Percentiles rank a stretch among this genome's conserved stretches.
Conservation (phyloP, 2,888 invertebrate genomes). For the Homarus gammarus region DNA sequence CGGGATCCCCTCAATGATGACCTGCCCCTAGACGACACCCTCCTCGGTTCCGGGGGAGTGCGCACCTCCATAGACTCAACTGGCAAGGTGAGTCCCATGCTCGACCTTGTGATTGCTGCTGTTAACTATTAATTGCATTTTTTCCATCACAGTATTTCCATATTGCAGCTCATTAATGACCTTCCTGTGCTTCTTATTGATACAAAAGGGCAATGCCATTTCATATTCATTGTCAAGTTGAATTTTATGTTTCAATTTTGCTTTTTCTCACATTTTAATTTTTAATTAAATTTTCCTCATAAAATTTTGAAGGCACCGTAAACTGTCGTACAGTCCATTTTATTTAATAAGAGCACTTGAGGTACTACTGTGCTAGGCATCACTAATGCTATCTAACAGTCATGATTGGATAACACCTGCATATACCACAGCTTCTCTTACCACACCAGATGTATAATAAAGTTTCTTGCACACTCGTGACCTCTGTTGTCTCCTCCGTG, state of each 20-base stretch:
- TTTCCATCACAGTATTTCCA: background rate
- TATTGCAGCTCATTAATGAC: background rate
- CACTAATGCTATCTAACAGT: no score
- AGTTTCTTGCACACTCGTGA: no score
- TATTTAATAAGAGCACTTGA: background rate
- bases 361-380: background rate
- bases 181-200: background rate
- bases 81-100: constrained; percentile 50
- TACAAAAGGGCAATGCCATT: background rate
- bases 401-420: no score
- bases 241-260: background rate
- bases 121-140: background rate
- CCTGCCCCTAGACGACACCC: constrained; percentile 69
- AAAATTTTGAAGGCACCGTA: background rate
- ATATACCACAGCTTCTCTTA: no score
- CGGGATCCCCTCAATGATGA: constrained; percentile 71
- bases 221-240: background rate
- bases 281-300: background rate
- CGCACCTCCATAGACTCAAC: constrained; percentile 65
- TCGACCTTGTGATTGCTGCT: background rate
- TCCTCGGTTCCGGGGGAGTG: constrained; percentile 55
- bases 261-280: background rate
- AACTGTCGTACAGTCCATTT: background rate
- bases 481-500: no score
- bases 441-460: no score